A percentile compares a stretch with the other conserved stretches of the same genome.
Conservation (phyloP, 2,888 invertebrate genomes). For the Lapara coniferarum region DNA sequence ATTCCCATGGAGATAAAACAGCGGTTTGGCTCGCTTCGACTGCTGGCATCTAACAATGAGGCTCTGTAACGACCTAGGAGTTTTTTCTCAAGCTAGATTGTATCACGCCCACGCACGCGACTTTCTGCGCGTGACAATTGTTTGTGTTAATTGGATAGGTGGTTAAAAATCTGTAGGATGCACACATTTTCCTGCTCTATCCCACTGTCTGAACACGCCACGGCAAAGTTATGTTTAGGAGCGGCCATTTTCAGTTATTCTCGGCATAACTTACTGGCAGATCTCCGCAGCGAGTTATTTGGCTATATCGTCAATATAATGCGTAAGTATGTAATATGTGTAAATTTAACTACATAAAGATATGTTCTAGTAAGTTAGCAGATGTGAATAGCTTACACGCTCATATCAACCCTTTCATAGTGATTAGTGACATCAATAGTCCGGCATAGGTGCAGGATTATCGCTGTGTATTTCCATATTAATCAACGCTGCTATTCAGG, state of each 20-base stretch:
- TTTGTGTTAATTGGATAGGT: not conserved
- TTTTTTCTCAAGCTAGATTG: constrained; percentile 14
- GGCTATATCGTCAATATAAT: too few relatives aligned
- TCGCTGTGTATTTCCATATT: constrained; percentile 9
- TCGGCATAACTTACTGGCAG: too few relatives aligned
- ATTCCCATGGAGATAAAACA: constrained; percentile 22
- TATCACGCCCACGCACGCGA: constrained; percentile 14
- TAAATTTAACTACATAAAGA: too few relatives aligned
- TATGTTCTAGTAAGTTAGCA: too few relatives aligned
- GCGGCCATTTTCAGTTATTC: too few relatives aligned
- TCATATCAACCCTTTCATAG: too few relatives aligned
- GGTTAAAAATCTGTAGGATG: not conserved
- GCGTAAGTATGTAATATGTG: too few relatives aligned
- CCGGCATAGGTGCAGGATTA: not conserved
- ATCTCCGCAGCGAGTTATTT: too few relatives aligned
- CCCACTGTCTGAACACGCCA: too few relatives aligned
- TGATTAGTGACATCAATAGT: not conserved
- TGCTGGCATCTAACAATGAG: constrained; percentile 13
- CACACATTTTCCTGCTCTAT: too few relatives aligned
- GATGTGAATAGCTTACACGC: too few relatives aligned
- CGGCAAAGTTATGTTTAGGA: too few relatives aligned
- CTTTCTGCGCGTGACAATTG: constrained; percentile 1
- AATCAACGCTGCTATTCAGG: constrained; percentile 4
- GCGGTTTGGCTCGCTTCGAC: constrained; percentile 10
- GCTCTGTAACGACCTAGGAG: constrained; percentile 13